Evolutionary conservation across 2,888 invertebrate species (phyloP).

Genomic region (Podabrus alpinus): DNA sequence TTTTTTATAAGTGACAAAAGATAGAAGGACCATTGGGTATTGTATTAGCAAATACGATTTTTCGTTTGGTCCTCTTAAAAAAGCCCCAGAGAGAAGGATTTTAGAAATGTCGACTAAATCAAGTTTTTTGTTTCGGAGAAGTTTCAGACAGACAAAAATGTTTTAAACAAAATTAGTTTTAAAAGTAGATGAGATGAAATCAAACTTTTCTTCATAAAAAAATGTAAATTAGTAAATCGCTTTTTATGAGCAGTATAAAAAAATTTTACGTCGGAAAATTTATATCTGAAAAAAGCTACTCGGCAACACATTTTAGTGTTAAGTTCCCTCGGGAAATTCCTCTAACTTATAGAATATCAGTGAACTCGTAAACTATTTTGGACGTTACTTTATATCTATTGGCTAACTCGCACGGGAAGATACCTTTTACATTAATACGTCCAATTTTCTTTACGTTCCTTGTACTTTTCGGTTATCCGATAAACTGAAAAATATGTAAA

Average conservation of each 20-base stretch:
- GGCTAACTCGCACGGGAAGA: conserved; percentile 11
- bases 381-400: conserved; percentile 22
- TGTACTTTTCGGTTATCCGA: neutral
- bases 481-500: neutral
- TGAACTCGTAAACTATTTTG: conserved; percentile 21
- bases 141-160: too few species aligned
- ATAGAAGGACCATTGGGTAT: neutral
- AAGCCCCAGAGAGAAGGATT: neutral
- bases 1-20: neutral
- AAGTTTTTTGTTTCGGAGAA: neutral
- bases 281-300: conserved; percentile 2
- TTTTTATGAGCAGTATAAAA: neutral
- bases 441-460: neutral
- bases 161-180: neutral
- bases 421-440: conserved; percentile 10
- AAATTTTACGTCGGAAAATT: neutral
- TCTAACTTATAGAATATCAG: conserved; percentile 22
- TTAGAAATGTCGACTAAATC: neutral
- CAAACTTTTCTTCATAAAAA: neutral
- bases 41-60: neutral
- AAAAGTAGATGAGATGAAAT: neutral
- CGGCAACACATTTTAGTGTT: conserved; percentile 17
- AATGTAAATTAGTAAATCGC: conserved; percentile 3
- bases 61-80: neutral
- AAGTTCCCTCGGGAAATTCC: conserved; percentile 16